These are phyloP conservation scores for Gasterosteus aculeatus DNA, from an alignment of 2,113 vertebrate genomes.

Conservation along the genomic window DNA sequence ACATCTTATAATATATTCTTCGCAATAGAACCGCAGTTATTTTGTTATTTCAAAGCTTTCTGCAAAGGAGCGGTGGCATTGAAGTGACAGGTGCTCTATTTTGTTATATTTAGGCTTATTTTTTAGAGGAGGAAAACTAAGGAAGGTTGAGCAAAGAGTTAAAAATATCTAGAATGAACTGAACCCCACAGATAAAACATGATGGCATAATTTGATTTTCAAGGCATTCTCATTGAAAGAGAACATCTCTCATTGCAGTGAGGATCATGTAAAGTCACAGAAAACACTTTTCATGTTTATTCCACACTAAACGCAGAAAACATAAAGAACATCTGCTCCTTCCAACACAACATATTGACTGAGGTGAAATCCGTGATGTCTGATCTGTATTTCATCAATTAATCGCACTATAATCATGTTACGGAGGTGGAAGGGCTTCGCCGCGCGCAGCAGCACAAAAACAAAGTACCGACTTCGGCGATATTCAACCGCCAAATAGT, in stretches of 20 bases:
- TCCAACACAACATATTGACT: neutral
- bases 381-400: slow-evolving; percentile 3
- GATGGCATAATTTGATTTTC: neutral
- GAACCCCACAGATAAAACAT: neutral
- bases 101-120: no score
- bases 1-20: neutral
- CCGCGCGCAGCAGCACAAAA: neutral
- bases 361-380: slow-evolving; percentile 18
- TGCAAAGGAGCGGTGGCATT: no score
- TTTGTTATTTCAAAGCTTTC: neutral
- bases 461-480: neutral
- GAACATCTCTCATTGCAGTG: neutral
- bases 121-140: no score
- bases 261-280: neutral
- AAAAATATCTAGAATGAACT: neutral
- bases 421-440: slow-evolving; percentile 9
- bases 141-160: neutral
- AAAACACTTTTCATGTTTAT: slow-evolving; percentile 1
- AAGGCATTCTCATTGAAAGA: neutral
- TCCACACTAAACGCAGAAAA: neutral
- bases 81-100: no score
- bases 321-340: slow-evolving; percentile 45
- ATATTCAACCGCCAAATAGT: slow-evolving; percentile 5
- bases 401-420: slow-evolving; percentile 1
- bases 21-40: neutral